Evolutionary conservation across 2,113 vertebrate species (phyloP), one percentile per base, ranked within the genome.

Genomic region (Lepus timidus): DNA sequence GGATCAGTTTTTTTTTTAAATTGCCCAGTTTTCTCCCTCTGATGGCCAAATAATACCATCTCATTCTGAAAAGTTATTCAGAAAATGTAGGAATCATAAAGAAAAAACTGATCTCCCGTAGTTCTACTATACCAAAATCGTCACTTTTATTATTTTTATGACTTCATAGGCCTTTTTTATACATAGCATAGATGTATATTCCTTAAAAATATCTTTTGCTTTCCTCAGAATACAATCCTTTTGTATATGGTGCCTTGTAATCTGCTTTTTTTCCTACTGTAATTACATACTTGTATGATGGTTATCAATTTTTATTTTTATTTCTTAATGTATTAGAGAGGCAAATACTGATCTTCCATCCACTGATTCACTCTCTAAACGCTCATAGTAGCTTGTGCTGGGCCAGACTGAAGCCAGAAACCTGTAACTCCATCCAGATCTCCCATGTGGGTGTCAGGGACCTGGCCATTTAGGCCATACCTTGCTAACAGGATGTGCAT

Each of bases 51-150:
- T 94, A 55, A 68, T 8, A 73, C 6, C 70, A 82, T 9, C 51
- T 90, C 25, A 86, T 80, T 95, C n/a, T 85, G 65, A 86, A 87
- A 91, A 86, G 79, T 36, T 88, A 79, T 58, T 86, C 51, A 93
- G 58, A 86, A 91, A 94, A 86, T 65, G 31, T 9, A 76, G 20
- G 91, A 91, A 74, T 92, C 19, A 9, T 87, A n/a, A 85, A 71
- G 61, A 85, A 92, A 49, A 85, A 90, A 76, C 85, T 71, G 61
- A 74, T 71, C 58, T 94, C 39, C 9, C 9, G 17, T 75, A 84
- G 36, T 76, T 88, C 20, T 9, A 62, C 1, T 9, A 22, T 39
- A 51, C 33, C n/a, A 49, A 61, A 88, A 29, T 84, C 51, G 33
- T 58, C 4, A 71, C 17, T 88, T 88, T 74, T 70, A 65, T 29